These are phyloP conservation scores for Etia nguti DNA, from an alignment of 2,113 vertebrate species.

Conservation along the genomic window DNA sequence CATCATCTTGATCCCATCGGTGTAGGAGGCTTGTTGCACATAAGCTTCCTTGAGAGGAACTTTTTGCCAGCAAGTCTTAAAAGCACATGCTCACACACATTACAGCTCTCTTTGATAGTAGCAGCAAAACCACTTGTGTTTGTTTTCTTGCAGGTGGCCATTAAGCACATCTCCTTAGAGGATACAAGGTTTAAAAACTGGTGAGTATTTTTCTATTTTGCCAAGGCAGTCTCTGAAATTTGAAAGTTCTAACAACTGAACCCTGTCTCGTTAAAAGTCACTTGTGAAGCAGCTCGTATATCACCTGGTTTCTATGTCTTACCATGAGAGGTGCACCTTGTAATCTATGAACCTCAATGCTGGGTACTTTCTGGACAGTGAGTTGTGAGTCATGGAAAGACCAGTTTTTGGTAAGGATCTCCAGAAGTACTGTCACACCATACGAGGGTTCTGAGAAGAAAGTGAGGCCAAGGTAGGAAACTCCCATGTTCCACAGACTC, in stretches of 20 bases:
- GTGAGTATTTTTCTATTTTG: background rate
- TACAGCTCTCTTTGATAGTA: background rate
- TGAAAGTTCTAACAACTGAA: background rate
- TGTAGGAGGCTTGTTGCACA: background rate
- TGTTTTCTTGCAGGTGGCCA: background rate
- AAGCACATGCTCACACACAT: background rate
- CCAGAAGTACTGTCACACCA: background rate
- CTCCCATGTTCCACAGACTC: background rate
- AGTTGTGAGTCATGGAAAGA: background rate
- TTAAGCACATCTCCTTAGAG: background rate
- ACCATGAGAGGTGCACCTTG: background rate
- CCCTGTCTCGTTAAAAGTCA: background rate
- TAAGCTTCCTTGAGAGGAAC: background rate
- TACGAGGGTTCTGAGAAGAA: background rate
- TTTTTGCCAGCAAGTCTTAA: background rate
- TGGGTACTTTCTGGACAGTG: background rate
- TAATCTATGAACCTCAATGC: background rate
- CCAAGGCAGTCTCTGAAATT: background rate
- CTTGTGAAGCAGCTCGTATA: background rate
- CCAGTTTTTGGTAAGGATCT: background rate
- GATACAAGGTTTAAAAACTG: background rate
- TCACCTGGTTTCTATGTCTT: background rate
- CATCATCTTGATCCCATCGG: background rate
- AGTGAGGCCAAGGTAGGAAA: background rate
- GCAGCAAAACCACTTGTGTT: background rate